Evolutionary conservation across 2,888 invertebrate species (phyloP), one percentile per base, ranked within the genome.

Genomic region (Cataglyphis altisquamis): DNA sequence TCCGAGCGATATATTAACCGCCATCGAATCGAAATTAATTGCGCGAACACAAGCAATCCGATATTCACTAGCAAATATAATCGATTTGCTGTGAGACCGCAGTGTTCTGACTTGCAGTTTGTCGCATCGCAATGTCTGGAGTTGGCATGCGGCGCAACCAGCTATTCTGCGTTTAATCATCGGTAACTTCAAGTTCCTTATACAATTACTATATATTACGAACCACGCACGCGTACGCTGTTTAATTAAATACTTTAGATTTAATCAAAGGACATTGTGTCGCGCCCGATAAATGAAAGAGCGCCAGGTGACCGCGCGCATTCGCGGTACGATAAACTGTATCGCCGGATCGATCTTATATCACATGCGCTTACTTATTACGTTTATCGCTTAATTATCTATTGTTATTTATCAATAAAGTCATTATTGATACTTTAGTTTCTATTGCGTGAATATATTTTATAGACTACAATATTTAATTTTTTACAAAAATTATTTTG

Each of bases 161-260:
- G 66, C 72, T 84, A 80, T 89, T 85, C 64, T 77, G 52, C 52
- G 67, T 74, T 83, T 86, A 86, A 89, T 89, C 86, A 84, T 32
- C 66, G n/a, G 62, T 62, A 82, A 62, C 70, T 80, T 41, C 60
- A 45, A 66, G 62, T 82, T 68, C 52, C 74, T 82, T 74, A 52
- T 18, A 45, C 72, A 62, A 72, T 78, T 74, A 68, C 83, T 29
- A 36, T 82, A 78, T 55, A 81, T 64, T 82, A 57, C 78, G 83
- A 83, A 77, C 75, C 81, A 63, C 64, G 81, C 64, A 68, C 75
- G 55, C 4, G 52, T 64, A 70, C 66, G 77, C 72, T 57, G 78
- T 84, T 89, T 89, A 89, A 89, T 89, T 86, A 84, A 89, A 88
- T 89, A 88, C 87, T 89, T 83, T 84, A 45, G 81, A 73, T 84